These are phyloP conservation scores for Zapus hudsonius DNA, from an alignment of 2,113 vertebrate species.

Conservation along the genomic window DNA sequence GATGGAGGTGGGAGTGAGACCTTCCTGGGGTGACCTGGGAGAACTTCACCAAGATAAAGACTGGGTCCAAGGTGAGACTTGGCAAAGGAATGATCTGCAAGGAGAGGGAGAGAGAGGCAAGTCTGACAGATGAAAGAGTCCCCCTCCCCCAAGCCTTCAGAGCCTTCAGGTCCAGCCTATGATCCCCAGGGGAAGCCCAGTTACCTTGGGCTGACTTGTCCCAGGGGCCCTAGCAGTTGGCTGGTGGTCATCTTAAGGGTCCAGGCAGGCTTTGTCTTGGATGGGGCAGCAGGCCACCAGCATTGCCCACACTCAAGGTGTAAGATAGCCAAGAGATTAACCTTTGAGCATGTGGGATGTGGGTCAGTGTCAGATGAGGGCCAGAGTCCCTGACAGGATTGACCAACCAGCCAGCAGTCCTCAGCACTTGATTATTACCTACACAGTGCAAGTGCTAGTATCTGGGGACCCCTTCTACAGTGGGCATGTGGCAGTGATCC, in stretches of 20 bases:
- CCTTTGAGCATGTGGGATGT: background rate
- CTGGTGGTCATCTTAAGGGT: background rate
- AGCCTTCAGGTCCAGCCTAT: background rate
- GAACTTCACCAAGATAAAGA: rapidly evolving
- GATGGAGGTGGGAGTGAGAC: background rate
- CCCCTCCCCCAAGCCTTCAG: background rate
- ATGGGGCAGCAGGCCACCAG: background rate
- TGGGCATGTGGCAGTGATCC: too few relatives aligned
- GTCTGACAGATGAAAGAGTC: background rate
- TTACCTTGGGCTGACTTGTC: background rate
- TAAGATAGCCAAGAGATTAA: background rate
- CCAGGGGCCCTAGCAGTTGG: background rate
- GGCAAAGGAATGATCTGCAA: background rate
- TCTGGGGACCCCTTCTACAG: too few relatives aligned
- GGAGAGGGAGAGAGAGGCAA: too few relatives aligned
- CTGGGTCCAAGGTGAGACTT: background rate
- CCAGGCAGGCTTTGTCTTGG: background rate
- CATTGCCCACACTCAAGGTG: background rate
- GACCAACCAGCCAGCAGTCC: background rate
- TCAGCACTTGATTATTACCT: background rate
- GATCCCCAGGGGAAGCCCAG: background rate
- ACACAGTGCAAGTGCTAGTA: background rate
- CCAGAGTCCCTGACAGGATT: background rate
- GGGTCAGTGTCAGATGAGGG: background rate
- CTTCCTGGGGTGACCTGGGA: background rate